These are phyloP conservation scores for Sparus aurata DNA, from an alignment of 2,797 vertebrate genomes.

Conservation along the genomic window DNA sequence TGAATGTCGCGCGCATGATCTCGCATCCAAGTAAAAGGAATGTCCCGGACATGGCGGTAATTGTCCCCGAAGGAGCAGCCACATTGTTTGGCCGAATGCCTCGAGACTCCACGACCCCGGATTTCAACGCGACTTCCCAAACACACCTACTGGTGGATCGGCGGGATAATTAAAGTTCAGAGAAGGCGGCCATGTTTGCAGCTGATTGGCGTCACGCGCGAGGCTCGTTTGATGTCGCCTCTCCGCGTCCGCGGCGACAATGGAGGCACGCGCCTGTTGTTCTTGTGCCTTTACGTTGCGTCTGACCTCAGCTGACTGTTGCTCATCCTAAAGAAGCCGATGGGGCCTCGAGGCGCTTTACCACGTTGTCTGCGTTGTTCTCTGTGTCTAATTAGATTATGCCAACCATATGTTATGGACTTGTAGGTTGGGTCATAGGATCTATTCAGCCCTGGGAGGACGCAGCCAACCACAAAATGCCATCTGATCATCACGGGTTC, in stretches of 20 bases:
- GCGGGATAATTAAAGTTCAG: neutral
- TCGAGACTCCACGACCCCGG: neutral
- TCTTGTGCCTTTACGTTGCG: constrained; percentile 24
- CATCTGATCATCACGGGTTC: constrained; percentile 57
- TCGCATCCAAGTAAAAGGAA: neutral
- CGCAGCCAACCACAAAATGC: constrained; percentile 49
- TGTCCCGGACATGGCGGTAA: neutral
- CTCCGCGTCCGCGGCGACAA: neutral
- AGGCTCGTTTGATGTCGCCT: neutral
- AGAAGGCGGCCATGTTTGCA: neutral
- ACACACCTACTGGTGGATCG: neutral
- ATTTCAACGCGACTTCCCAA: neutral
- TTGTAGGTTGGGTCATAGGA: constrained; percentile 29
- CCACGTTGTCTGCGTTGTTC: constrained; percentile 34
- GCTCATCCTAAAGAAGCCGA: constrained; percentile 30
- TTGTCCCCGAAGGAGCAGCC: constrained; percentile 10
- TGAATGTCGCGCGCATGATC: neutral
- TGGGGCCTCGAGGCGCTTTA: constrained; percentile 20
- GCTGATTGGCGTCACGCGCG: constrained; percentile 3
- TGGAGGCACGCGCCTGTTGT: neutral
- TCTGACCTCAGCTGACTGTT: constrained; percentile 58
- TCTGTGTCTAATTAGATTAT: constrained; percentile 72
- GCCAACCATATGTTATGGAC: constrained; percentile 59
- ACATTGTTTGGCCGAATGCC: constrained; percentile 18
- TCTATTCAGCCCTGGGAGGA: constrained; percentile 30